Conservation (phyloP, 2,113 vertebrate species). For the Gymnobelideus leadbeateri region DNA sequence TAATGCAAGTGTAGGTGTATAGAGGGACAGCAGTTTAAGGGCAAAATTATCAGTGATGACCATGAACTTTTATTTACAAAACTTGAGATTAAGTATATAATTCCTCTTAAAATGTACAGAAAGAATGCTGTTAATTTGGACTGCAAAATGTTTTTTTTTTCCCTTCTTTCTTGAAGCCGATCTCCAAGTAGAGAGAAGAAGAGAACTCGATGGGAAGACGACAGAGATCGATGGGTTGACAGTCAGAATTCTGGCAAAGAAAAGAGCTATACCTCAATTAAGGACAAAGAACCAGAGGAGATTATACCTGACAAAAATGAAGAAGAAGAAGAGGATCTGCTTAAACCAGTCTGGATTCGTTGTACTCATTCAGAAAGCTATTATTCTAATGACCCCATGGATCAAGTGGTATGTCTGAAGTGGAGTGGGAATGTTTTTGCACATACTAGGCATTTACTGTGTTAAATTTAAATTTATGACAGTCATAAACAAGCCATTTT, state of each 20-base stretch:
- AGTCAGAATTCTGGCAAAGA: conserved; percentile 84
- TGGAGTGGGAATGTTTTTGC: neutral
- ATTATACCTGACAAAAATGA: conserved; percentile 85
- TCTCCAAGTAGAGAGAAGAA: conserved; percentile 94
- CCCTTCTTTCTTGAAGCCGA: conserved; percentile 80
- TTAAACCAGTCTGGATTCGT: conserved; percentile 97
- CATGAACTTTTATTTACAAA: neutral
- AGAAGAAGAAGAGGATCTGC: conserved; percentile 93
- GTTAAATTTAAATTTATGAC: neutral
- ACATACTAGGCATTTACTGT: neutral
- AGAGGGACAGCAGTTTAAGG: neutral
- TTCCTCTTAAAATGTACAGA: neutral
- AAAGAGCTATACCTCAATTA: conserved; percentile 81
- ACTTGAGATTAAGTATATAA: neutral
- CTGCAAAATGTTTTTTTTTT: conserved; percentile 23
- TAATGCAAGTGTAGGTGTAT: neutral
- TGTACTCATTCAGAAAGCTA: conserved; percentile 97
- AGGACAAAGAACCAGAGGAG: conserved; percentile 88
- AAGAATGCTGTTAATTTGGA: conserved; percentile 25
- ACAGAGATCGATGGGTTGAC: conserved; percentile 86
- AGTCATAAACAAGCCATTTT: neutral
- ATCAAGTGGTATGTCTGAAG: conserved; percentile 94
- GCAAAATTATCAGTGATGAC: conserved; percentile 3
- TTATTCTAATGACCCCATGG: conserved; percentile 98
- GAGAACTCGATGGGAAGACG: conserved; percentile 93